Percentiles rank a stretch among this genome's conserved stretches.
phyloP scores from a whole-genome alignment of 2,113 vertebrate species.

The Pachyramphus minor region DNA sequence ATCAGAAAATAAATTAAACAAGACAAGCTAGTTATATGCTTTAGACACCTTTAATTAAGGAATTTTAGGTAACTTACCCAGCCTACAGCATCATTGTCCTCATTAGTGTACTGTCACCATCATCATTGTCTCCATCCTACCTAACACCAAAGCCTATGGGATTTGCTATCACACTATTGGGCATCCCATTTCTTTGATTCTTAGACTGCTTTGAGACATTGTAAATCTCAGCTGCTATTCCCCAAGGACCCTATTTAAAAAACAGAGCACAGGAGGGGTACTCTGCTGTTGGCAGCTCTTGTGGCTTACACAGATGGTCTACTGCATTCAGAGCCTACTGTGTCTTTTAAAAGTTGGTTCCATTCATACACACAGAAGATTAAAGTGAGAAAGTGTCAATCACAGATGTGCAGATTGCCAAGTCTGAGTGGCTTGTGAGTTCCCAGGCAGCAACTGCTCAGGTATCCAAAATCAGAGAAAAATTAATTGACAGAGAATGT shows the following conservation, averaged over 20 bases:
- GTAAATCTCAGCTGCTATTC: constrained; percentile 20
- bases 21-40: not conserved
- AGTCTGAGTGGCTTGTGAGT: constrained; percentile 3
- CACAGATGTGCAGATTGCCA: constrained; percentile 24
- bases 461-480: constrained; percentile 20
- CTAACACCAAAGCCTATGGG: not conserved
- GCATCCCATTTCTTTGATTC: constrained; percentile 24
- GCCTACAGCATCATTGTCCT: not conserved
- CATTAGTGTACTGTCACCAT: constrained; percentile 11
- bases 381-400: constrained; percentile 46
- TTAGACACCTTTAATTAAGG: constrained; percentile 3
- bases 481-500: not conserved
- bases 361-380: constrained; percentile 24
- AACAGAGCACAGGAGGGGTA: not conserved
- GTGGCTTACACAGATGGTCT: constrained; percentile 48
- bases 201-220: constrained; percentile 4
- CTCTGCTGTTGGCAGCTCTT: constrained; percentile 42
- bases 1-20: not conserved
- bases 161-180: constrained; percentile 16
- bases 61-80: not conserved
- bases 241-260: constrained; percentile 39
- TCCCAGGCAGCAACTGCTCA: not conserved
- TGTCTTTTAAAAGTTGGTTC: constrained; percentile 36
- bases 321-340: not conserved
- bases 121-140: not conserved